These are phyloP conservation scores for Xestia ashworthii DNA, from an alignment of 2,888 invertebrate species.

Conservation along the genomic window DNA sequence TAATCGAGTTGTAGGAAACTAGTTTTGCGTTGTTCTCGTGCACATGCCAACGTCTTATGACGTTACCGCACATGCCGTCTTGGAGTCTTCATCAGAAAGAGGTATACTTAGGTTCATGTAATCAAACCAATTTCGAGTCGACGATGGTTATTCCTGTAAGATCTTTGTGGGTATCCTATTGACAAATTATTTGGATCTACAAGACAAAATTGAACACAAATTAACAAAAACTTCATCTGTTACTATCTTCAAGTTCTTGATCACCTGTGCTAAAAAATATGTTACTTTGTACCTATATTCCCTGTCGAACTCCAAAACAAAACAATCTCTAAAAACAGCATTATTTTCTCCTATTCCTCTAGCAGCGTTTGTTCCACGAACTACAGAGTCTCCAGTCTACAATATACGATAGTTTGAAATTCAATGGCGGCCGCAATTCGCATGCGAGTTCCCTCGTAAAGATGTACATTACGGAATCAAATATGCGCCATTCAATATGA, in stretches of 20 bases:
- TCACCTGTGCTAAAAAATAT: not conserved
- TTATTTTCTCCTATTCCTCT: constrained; percentile 11
- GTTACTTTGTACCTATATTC: not conserved
- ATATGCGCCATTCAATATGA: constrained; percentile 62
- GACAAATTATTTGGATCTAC: not conserved
- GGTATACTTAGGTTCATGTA: not conserved
- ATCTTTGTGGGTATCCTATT: not conserved
- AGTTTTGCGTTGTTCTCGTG: not conserved
- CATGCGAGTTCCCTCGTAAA: constrained; percentile 64
- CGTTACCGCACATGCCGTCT: not conserved
- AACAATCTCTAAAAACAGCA: constrained; percentile 15
- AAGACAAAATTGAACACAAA: not conserved
- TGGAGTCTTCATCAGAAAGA: not conserved
- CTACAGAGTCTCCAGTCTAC: constrained; percentile 28
- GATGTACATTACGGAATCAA: constrained; percentile 65
- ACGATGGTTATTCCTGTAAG: not conserved
- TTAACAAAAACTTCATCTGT: no score
- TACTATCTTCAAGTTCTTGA: not conserved
- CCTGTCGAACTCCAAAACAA: not conserved
- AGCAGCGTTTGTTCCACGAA: not conserved
- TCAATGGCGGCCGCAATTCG: constrained; percentile 61
- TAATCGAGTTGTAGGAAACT: not conserved
- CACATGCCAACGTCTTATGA: not conserved
- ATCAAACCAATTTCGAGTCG: not conserved
- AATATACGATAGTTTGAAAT: constrained; percentile 58